A percentile compares a stretch with the other conserved stretches of the same genome.
Conservation (phyloP, 2,888 invertebrate species). For the Sialis fuliginosa region DNA sequence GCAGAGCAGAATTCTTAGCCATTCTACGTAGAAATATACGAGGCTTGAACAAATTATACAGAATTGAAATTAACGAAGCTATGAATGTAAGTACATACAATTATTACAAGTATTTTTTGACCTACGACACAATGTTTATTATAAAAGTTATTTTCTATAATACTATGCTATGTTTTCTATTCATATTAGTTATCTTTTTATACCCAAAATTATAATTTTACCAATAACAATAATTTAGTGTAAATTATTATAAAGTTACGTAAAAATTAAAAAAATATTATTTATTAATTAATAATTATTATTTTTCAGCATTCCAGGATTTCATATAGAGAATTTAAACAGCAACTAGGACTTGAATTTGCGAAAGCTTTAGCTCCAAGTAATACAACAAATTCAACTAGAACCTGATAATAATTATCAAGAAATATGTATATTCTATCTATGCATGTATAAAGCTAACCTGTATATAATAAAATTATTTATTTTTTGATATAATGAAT, state of each 20-base stretch:
- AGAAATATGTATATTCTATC: too few relatives aligned
- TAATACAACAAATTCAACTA: neutral
- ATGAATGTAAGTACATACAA: conserved; percentile 21
- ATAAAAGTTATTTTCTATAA: neutral
- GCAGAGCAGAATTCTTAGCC: conserved; percentile 22
- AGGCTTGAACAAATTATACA: conserved; percentile 29
- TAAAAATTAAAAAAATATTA: neutral
- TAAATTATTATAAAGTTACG: neutral
- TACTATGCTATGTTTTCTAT: neutral
- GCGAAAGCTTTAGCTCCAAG: conserved; percentile 1
- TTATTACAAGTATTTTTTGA: neutral
- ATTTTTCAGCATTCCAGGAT: neutral
- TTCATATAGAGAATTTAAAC: neutral
- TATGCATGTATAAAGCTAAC: too few relatives aligned
- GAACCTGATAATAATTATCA: too few relatives aligned
- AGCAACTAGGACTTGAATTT: conserved; percentile 2
- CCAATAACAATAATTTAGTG: neutral
- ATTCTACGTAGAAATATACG: conserved; percentile 28
- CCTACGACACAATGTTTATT: neutral
- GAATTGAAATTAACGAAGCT: conserved; percentile 31
- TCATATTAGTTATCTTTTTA: neutral
- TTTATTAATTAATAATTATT: neutral
- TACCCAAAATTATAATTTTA: neutral
- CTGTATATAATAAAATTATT: too few relatives aligned
- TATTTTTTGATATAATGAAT: too few relatives aligned